These are phyloP conservation scores for Zootoca vivipara DNA, from an alignment of 2,113 vertebrate species.

Conservation along the genomic window DNA sequence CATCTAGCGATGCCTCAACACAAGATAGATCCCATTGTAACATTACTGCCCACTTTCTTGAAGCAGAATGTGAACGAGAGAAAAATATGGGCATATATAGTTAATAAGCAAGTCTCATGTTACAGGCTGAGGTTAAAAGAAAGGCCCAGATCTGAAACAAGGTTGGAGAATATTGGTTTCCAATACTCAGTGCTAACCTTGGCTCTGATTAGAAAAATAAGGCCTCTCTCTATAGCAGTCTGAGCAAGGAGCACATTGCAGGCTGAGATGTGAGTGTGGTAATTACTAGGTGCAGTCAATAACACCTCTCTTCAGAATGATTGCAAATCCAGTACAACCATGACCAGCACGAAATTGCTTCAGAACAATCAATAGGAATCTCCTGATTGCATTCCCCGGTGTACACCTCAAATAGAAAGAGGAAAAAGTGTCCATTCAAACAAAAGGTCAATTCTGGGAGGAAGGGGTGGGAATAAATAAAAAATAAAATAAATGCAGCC, in stretches of 20 bases:
- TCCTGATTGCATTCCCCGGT: constrained; percentile 75
- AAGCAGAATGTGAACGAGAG: background rate
- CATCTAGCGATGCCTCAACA: background rate
- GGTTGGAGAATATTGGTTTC: constrained; percentile 5
- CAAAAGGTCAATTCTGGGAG: constrained; percentile 76
- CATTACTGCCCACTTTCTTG: background rate
- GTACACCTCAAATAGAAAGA: constrained; percentile 73
- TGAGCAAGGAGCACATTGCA: constrained; percentile 64
- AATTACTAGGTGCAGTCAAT: constrained; percentile 81
- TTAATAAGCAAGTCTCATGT: background rate
- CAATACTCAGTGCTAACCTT: constrained; percentile 27
- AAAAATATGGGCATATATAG: background rate
- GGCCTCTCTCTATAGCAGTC: constrained; percentile 57
- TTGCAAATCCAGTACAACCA: constrained; percentile 83
- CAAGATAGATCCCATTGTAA: background rate
- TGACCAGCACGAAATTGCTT: constrained; percentile 83
- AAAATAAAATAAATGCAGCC: constrained; percentile 51
- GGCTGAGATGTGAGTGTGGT: constrained; percentile 76
- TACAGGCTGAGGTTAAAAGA: background rate
- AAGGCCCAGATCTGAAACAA: background rate
- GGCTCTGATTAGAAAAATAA: constrained; percentile 30
- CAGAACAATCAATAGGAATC: constrained; percentile 81
- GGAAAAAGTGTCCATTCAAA: constrained; percentile 76
- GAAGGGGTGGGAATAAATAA: constrained; percentile 56
- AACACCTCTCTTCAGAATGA: constrained; percentile 80